Evolutionary conservation across 2,797 vertebrate species (phyloP), one percentile per base, ranked within the genome.

Genomic region (Lophius americanus): DNA sequence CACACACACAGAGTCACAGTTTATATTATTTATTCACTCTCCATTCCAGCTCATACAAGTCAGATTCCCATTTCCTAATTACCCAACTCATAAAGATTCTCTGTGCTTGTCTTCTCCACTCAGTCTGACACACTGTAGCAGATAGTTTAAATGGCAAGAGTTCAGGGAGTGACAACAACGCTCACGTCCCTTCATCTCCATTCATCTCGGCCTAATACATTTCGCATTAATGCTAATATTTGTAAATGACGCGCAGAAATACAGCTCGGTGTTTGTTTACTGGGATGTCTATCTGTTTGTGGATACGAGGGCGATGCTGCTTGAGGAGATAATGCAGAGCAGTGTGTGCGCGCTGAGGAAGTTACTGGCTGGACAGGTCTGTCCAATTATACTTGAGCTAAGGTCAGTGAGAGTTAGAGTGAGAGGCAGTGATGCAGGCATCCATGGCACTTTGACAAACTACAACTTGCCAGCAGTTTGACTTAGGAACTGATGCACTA

Each of bases 191-290:
- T 76, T 64, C 68, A 65, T 80, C 76, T 73, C 57, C 70, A 61
- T 83, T 83, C 82, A 84, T 86, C 83, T 83, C 75, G 76, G 79
- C 81, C 81, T 83, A 71, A 87, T 84, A 73, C 78, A 81, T 82
- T 88, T 88, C 84, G 72, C 70, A 87, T 88, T 79, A 89, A 89
- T 87, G 84, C 75, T 88, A 88, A 91, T 92, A 88, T 90, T 88
- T 91, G 87, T 87, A 91, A 89, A 89, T 78, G 44, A 67, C 35
- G 39, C 61, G 62, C 67, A 78, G 73, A 84, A 89, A 83, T 82
- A 84, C 68, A 66, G 71, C 35, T 53, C 49, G 6, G 36, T 46
- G 63, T 73, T 23, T 82, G 81, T 85, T 88, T 85, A 67, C 71
- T 72, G 69, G 72, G 81, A 83, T 60, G 68, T 44, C 76, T 76